phyloP scores from a whole-genome alignment of 2,888 invertebrate genomes.

The Leucophenga montana region DNA sequence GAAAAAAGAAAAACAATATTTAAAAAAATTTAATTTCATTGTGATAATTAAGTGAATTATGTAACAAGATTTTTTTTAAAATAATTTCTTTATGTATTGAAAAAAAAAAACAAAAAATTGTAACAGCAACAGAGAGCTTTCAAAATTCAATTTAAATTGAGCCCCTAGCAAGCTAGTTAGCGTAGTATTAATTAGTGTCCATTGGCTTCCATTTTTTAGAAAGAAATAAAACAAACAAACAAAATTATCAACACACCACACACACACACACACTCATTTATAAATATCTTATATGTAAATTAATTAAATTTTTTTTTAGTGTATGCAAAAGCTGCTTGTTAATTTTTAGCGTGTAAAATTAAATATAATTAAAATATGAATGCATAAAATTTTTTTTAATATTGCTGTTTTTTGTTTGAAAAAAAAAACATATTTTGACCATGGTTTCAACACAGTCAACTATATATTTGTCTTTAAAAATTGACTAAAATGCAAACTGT shows the following conservation, averaged over 20 bases:
- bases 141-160: constrained; percentile 53
- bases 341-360: no score
- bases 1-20: constrained; percentile 30
- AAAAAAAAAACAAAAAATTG: constrained; percentile 8
- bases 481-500: no score
- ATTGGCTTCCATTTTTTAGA: constrained; percentile 57
- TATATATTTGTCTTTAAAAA: no score
- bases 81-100: not conserved
- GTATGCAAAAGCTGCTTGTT: no score
- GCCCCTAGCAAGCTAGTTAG: constrained; percentile 33
- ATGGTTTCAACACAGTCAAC: no score
- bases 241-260: not conserved
- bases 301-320: no score
- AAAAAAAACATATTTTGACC: no score
- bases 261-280: constrained; percentile 3
- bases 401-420: no score
- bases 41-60: constrained; percentile 49
- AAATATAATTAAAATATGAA: no score
- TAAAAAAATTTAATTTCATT: constrained; percentile 38
- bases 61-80: constrained; percentile 12
- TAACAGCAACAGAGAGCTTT: constrained; percentile 45
- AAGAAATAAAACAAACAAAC: constrained; percentile 8
- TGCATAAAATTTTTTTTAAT: no score
- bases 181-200: constrained; percentile 2
- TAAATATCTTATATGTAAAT: not conserved